phyloP scores from a whole-genome alignment of 2,888 invertebrate species.

The Psylliodes chrysocephalus region DNA sequence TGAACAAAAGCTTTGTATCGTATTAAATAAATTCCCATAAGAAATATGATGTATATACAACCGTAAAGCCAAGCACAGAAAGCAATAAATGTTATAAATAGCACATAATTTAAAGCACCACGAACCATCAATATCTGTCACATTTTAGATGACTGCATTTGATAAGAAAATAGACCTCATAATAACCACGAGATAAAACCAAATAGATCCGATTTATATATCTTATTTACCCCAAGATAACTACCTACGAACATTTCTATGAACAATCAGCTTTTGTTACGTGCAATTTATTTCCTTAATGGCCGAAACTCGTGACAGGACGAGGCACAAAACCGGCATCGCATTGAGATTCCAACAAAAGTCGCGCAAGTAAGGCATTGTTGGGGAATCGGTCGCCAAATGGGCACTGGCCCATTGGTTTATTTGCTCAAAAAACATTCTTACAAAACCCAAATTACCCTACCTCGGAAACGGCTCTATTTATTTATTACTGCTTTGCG shows the following conservation, averaged over 20 bases:
- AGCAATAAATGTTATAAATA: neutral
- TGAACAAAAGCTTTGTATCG: too few species aligned
- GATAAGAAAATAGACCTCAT: conserved; percentile 25
- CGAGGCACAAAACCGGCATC: conserved; percentile 41
- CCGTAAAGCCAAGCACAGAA: neutral
- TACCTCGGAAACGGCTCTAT: conserved; percentile 56
- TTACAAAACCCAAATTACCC: conserved; percentile 57
- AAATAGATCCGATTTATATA: conserved; percentile 25
- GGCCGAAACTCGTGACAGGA: conserved; percentile 42
- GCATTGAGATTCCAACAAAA: conserved; percentile 42
- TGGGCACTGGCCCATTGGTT: conserved; percentile 43
- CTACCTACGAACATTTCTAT: conserved; percentile 32
- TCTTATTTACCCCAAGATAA: conserved; percentile 22
- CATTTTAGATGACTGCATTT: conserved; percentile 9
- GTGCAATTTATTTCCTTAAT: conserved; percentile 47
- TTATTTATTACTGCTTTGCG: conserved; percentile 52
- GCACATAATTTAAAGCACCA: neutral
- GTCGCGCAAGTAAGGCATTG: conserved; percentile 47
- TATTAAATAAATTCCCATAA: too few species aligned
- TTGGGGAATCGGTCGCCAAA: conserved; percentile 46
- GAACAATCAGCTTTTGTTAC: conserved; percentile 46
- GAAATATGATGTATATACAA: neutral
- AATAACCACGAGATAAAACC: conserved; percentile 21
- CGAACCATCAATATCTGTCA: conserved; percentile 9
- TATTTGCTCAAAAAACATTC: conserved; percentile 52